phyloP scores from a whole-genome alignment of 2,797 vertebrate genomes.

The Serranus cabrilla region DNA sequence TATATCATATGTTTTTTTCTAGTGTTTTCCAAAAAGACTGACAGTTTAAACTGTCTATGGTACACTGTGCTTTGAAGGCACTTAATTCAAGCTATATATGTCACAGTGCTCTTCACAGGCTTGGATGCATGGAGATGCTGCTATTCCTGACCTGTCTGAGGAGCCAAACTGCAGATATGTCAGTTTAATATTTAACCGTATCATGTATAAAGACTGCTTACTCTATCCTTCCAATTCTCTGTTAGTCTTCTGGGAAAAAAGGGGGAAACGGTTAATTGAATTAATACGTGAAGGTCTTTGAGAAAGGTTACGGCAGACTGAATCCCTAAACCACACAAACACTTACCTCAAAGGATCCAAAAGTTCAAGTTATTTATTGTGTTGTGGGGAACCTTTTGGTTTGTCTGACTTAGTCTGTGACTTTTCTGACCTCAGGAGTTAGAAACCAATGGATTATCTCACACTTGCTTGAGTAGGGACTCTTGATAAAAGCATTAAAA shows the following conservation, averaged over 20 bases:
- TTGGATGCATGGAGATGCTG: slow-evolving; percentile 14
- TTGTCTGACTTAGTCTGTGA: slow-evolving; percentile 87
- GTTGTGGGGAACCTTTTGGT: slow-evolving; percentile 51
- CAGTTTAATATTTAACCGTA: slow-evolving; percentile 36
- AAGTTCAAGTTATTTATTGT: slow-evolving; percentile 78
- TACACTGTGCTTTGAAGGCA: slow-evolving; percentile 6
- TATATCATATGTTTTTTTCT: neutral
- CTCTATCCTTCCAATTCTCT: slow-evolving; percentile 7
- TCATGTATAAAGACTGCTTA: slow-evolving; percentile 20
- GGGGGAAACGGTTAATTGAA: neutral
- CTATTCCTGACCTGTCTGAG: slow-evolving; percentile 34
- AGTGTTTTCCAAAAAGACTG: slow-evolving; percentile 4
- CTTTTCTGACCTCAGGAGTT: slow-evolving; percentile 85
- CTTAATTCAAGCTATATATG: slow-evolving; percentile 10
- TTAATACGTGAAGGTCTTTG: slow-evolving; percentile 17
- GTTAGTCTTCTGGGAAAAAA: neutral
- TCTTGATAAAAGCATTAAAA: slow-evolving; percentile 20
- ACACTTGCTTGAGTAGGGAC: slow-evolving; percentile 77
- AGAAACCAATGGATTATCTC: slow-evolving; percentile 73
- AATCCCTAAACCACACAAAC: slow-evolving; percentile 86
- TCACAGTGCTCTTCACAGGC: slow-evolving; percentile 5
- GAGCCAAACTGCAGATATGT: slow-evolving; percentile 27
- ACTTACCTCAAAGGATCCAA: slow-evolving; percentile 94
- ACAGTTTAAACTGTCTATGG: slow-evolving; percentile 17
- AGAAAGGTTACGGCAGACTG: slow-evolving; percentile 84